These are phyloP conservation scores for Melanotaenia duboulayi DNA, from an alignment of 2,113 vertebrate genomes.

Conservation along the genomic window DNA sequence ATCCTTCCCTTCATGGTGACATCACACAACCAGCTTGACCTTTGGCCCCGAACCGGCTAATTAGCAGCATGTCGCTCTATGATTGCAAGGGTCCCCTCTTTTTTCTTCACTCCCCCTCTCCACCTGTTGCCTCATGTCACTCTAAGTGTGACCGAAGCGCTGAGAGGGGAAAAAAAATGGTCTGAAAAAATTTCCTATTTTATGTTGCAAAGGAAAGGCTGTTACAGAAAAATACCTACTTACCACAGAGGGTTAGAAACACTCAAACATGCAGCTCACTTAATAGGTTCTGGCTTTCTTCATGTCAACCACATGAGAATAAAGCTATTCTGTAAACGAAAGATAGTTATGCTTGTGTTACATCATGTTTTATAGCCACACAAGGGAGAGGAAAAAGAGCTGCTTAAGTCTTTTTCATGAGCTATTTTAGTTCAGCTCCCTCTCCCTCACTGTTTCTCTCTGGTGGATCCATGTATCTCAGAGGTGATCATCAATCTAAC, in stretches of 20 bases:
- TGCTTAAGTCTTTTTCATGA: slow-evolving; percentile 29
- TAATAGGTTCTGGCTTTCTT: not conserved
- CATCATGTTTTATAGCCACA: slow-evolving; percentile 56
- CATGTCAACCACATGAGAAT: slow-evolving; percentile 3
- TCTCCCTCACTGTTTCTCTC: slow-evolving; percentile 56
- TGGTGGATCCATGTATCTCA: slow-evolving; percentile 65
- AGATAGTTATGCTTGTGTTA: slow-evolving; percentile 29
- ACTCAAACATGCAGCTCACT: not conserved
- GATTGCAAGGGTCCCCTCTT: slow-evolving; percentile 50
- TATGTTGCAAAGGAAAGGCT: not conserved
- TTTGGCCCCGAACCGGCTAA: slow-evolving; percentile 80
- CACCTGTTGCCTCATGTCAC: slow-evolving; percentile 76
- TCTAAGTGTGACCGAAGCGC: slow-evolving; percentile 16
- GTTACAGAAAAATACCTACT: not conserved
- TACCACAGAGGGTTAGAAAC: not conserved
- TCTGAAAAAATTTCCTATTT: slow-evolving; percentile 12
- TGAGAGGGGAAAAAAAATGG: slow-evolving; percentile 9
- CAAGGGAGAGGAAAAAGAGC: slow-evolving; percentile 14
- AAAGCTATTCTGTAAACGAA: slow-evolving; percentile 5
- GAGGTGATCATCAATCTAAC: slow-evolving; percentile 82
- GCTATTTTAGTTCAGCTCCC: slow-evolving; percentile 69
- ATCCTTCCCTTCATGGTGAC: slow-evolving; percentile 71
- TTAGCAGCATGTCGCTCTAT: slow-evolving; percentile 76
- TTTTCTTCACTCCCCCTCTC: slow-evolving; percentile 39
- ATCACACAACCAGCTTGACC: slow-evolving; percentile 73